A percentile compares a stretch with the other conserved stretches of the same genome.
phyloP scores from a whole-genome alignment of 2,888 invertebrate species.

The Lumbricus terrestris region DNA sequence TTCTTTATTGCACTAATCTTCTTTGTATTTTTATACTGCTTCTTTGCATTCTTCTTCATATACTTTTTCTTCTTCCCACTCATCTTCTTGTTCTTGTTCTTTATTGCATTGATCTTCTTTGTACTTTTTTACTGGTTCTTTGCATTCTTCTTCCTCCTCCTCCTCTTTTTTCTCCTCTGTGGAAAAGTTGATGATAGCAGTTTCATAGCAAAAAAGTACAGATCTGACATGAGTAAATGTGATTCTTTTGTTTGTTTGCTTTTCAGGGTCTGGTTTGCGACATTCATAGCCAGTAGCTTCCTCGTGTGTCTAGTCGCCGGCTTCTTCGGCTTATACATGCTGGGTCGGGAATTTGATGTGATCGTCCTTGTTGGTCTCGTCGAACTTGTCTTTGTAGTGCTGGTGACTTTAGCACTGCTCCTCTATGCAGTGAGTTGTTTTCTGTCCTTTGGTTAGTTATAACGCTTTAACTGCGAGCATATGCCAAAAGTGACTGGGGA shows the following conservation, averaged over 20 bases:
- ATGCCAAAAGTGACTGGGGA: neutral
- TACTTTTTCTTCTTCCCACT: too few relatives aligned
- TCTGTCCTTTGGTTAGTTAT: neutral
- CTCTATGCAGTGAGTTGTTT: neutral
- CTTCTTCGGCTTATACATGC: conserved; percentile 46
- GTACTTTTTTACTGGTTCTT: too few relatives aligned
- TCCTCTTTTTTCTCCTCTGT: too few relatives aligned
- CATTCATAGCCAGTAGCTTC: conserved; percentile 63
- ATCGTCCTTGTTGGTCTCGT: conserved; percentile 45
- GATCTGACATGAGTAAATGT: neutral
- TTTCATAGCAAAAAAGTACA: neutral
- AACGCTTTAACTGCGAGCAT: neutral
- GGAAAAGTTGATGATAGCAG: neutral
- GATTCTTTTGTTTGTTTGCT: neutral
- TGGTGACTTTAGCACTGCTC: neutral
- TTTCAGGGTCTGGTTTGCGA: conserved; percentile 83
- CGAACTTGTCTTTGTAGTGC: conserved; percentile 44
- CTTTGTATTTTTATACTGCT: too few relatives aligned
- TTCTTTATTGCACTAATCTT: too few relatives aligned
- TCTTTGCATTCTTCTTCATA: too few relatives aligned
- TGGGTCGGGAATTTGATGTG: conserved; percentile 49
- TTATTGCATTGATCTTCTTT: too few relatives aligned
- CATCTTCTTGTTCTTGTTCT: too few relatives aligned
- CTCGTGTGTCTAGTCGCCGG: neutral
- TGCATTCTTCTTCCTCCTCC: too few relatives aligned